Evolutionary conservation across 2,888 invertebrate genomes (phyloP).

Genomic region (Crematogaster levior): DNA sequence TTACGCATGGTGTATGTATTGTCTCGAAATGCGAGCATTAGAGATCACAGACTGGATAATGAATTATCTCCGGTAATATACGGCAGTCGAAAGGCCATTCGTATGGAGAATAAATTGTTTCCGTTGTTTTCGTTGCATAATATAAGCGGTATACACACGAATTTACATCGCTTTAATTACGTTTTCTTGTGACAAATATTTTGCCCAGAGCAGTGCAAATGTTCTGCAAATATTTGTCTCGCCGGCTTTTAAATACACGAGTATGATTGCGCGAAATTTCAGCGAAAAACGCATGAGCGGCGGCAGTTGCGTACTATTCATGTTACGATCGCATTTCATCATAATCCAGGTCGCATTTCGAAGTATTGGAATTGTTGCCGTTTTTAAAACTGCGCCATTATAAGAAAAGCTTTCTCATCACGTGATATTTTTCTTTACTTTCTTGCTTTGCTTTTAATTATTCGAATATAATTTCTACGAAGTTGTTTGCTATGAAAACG

Average conservation of each 20-base stretch:
- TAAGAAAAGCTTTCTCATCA: not conserved
- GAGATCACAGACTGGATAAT: slow-evolving; percentile 26
- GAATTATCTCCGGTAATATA: slow-evolving; percentile 34
- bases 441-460: not conserved
- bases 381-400: not conserved
- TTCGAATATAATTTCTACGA: slow-evolving; percentile 12
- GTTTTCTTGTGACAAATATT: slow-evolving; percentile 48
- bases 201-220: slow-evolving; percentile 21
- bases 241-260: slow-evolving; percentile 38
- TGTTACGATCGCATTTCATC: slow-evolving; percentile 14
- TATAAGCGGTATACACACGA: slow-evolving; percentile 24
- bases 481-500: not conserved
- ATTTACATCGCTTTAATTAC: slow-evolving; percentile 57
- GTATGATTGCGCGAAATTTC: slow-evolving; percentile 36
- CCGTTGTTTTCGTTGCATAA: slow-evolving; percentile 36
- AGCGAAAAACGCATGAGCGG: slow-evolving; percentile 11
- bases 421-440: not conserved
- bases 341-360: not conserved
- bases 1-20: not conserved
- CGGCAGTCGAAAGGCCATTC: not conserved
- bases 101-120: slow-evolving; percentile 34
- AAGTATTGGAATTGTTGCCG: not conserved
- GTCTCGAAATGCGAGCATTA: not conserved
- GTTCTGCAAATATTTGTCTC: slow-evolving; percentile 68
- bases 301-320: not conserved